Percentiles rank a stretch among this genome's conserved stretches.
Conservation (phyloP, 2,113 vertebrate species). For the Candoia aspera region DNA sequence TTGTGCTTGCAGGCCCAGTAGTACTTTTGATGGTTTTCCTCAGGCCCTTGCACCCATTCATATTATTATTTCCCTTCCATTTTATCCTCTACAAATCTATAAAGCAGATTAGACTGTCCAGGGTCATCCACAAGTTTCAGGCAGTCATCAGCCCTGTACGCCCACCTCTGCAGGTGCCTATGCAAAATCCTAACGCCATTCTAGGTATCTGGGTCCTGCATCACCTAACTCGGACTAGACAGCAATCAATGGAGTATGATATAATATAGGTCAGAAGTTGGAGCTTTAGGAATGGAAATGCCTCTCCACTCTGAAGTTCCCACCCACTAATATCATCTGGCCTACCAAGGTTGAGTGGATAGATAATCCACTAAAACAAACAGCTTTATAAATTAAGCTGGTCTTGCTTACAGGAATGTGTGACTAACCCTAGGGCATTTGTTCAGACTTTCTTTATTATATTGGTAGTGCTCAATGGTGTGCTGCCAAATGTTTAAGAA, state of each 20-base stretch:
- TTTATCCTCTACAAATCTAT: not conserved
- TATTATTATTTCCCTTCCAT: not conserved
- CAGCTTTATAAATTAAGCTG: not conserved
- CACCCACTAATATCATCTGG: not conserved
- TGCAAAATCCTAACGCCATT: not conserved
- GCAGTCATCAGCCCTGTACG: not conserved
- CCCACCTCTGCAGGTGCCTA: not conserved
- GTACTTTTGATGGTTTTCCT: not conserved
- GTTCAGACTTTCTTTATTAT: conserved; percentile 15
- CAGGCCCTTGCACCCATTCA: not conserved
- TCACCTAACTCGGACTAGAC: not conserved
- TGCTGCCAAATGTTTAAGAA: not conserved
- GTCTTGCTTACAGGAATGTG: conserved; percentile 19
- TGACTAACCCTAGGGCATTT: conserved; percentile 53
- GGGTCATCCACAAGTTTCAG: not conserved
- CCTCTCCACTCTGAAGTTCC: not conserved
- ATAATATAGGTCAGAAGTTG: not conserved
- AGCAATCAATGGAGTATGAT: not conserved
- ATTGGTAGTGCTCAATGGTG: not conserved
- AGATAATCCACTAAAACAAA: not conserved
- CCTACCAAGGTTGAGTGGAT: not conserved
- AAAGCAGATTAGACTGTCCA: not conserved
- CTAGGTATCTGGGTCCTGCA: not conserved
- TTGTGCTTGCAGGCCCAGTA: not conserved
- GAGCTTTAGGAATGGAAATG: not conserved